A percentile compares a stretch with the other conserved stretches of the same genome.
Conservation (phyloP, 2,797 vertebrate species). For the Lophius americanus region DNA sequence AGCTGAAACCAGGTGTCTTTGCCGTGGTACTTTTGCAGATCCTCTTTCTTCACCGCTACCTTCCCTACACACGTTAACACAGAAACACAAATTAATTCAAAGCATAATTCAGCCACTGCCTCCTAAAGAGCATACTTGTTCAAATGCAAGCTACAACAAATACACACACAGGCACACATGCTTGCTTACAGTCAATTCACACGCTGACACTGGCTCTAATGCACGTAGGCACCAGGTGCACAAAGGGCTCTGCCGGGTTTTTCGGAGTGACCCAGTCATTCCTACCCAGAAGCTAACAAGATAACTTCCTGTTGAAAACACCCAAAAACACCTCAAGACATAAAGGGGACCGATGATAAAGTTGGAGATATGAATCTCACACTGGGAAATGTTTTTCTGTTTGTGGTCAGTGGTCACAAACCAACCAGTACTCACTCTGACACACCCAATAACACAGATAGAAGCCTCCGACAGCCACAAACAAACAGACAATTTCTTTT, state of each 20-base stretch:
- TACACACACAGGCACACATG: conserved; percentile 12
- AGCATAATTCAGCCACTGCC: conserved; percentile 33
- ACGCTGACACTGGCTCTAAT: conserved; percentile 9
- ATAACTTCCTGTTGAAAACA: conserved; percentile 18
- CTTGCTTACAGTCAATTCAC: conserved; percentile 26
- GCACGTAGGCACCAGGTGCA: conserved; percentile 20
- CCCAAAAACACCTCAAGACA: conserved; percentile 8
- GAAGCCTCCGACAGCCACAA: conserved; percentile 25
- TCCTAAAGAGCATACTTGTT: conserved; percentile 15
- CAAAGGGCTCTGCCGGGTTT: conserved; percentile 2
- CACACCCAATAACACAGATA: conserved; percentile 35
- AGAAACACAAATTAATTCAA: conserved; percentile 15
- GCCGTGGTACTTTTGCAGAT: conserved; percentile 96
- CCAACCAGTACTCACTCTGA: conserved; percentile 1
- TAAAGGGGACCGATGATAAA: conserved; percentile 1
- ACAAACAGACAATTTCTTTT: conserved; percentile 15
- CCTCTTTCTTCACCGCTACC: conserved; percentile 97
- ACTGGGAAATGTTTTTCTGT: conserved; percentile 31
- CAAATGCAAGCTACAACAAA: conserved; percentile 14
- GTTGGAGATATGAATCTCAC: conserved; percentile 23
- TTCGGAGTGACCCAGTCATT: conserved; percentile 30
- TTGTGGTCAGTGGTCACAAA: conserved; percentile 44
- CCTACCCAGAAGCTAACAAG: conserved; percentile 30
- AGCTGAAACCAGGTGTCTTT: conserved; percentile 99
- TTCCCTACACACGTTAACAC: conserved; percentile 83